Evolutionary conservation across 2,888 invertebrate genomes (phyloP).

Genomic region (Ochropacha duplaris): DNA sequence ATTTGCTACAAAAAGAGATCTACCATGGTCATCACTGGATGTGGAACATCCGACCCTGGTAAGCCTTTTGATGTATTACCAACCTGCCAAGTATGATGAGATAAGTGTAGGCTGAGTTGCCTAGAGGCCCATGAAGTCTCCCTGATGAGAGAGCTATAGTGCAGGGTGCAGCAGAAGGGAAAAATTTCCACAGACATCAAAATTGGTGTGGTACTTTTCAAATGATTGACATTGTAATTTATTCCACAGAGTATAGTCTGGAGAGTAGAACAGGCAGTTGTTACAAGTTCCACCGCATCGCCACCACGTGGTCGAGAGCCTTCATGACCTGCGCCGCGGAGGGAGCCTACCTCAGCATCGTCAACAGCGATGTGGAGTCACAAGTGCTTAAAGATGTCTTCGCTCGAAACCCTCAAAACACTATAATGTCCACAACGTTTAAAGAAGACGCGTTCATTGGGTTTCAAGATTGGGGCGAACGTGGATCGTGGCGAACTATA

Average conservation of each 20-base stretch:
- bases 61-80: neutral
- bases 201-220: too few species aligned
- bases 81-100: too few species aligned
- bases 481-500: conserved; percentile 11
- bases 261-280: conserved; percentile 11
- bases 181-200: too few species aligned
- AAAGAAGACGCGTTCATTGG: conserved; percentile 1
- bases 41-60: conserved; percentile 3
- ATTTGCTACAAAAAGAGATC: conserved; percentile 13
- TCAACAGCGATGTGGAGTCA: conserved; percentile 12
- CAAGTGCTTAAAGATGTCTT: neutral
- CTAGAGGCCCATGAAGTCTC: too few species aligned
- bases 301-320: conserved; percentile 9
- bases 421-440: neutral
- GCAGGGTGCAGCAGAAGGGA: too few species aligned
- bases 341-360: conserved; percentile 16
- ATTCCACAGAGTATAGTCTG: conserved; percentile 10
- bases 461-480: conserved; percentile 1
- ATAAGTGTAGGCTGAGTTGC: too few species aligned
- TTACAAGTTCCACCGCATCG: conserved; percentile 15
- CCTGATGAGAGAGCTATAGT: too few species aligned
- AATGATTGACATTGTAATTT: neutral
- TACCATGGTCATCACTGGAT: neutral
- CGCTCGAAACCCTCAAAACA: conserved; percentile 1
- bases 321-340: conserved; percentile 15